Conservation (phyloP, 2,797 vertebrate species). For the Cossypha niveicapilla region DNA sequence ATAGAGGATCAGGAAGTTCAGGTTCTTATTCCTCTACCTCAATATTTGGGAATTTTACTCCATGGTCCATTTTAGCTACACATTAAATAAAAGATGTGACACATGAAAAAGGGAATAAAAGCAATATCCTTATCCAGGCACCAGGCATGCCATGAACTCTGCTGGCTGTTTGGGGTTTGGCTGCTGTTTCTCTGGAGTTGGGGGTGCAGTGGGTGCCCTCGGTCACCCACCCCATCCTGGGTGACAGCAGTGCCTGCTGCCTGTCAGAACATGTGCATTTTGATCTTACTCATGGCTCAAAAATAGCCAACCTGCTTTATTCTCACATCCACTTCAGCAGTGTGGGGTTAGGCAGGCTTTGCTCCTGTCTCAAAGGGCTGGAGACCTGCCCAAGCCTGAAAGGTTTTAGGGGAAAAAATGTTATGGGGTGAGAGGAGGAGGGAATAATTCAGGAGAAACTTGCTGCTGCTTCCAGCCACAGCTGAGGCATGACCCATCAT, state of each 20-base stretch:
- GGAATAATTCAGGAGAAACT: background rate
- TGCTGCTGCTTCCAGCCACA: background rate
- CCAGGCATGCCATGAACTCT: accelerated
- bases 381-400: background rate
- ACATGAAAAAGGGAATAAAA: background rate
- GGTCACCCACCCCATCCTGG: accelerated
- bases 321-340: accelerated
- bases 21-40: background rate
- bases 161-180: accelerated
- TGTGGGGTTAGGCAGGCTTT: background rate
- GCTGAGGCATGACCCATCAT: background rate
- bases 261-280: background rate
- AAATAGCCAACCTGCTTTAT: background rate
- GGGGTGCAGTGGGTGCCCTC: background rate
- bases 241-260: background rate
- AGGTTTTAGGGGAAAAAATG: background rate
- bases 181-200: background rate
- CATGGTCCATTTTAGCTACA: background rate
- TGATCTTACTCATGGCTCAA: background rate
- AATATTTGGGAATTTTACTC: background rate
- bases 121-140: background rate
- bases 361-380: background rate
- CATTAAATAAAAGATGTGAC: background rate
- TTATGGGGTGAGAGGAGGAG: background rate
- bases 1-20: background rate